These are phyloP conservation scores for Azemiops feae DNA, from an alignment of 2,113 vertebrate species.

Conservation along the genomic window DNA sequence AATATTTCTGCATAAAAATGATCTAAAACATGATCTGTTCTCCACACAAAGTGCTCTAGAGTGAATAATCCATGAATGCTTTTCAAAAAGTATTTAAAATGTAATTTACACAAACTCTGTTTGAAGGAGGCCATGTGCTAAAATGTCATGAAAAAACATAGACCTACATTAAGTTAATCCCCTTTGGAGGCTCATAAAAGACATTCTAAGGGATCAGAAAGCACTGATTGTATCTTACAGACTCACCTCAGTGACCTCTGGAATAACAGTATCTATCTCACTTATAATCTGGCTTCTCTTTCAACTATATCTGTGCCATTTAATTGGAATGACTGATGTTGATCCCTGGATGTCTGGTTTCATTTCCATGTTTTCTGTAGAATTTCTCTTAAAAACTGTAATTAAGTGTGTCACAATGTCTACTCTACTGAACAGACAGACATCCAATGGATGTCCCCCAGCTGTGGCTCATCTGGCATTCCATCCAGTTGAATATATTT, in stretches of 20 bases:
- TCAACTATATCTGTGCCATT: not conserved
- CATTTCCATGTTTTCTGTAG: not conserved
- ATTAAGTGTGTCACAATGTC: not conserved
- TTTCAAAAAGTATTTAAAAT: not conserved
- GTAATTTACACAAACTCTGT: not conserved
- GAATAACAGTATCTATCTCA: conserved; percentile 10
- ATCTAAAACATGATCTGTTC: not conserved
- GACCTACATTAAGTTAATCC: not conserved
- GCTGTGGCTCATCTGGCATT: not conserved
- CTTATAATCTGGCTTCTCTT: conserved; percentile 2
- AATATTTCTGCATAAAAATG: not conserved
- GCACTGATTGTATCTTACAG: not conserved
- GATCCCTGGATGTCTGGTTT: not conserved
- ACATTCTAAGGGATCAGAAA: conserved; percentile 8
- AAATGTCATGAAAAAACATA: not conserved
- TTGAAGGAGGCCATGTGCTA: not conserved
- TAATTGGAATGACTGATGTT: not conserved
- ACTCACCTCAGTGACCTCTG: not conserved
- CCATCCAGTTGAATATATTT: not conserved
- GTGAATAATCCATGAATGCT: not conserved
- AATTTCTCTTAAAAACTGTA: not conserved
- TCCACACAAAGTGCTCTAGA: not conserved
- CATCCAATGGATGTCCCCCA: not conserved
- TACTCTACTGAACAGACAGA: not conserved
- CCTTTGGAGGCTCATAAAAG: not conserved